Evolutionary conservation across 2,888 invertebrate species (phyloP), one percentile per base, ranked within the genome.

Genomic region (Augiades crinisus): DNA sequence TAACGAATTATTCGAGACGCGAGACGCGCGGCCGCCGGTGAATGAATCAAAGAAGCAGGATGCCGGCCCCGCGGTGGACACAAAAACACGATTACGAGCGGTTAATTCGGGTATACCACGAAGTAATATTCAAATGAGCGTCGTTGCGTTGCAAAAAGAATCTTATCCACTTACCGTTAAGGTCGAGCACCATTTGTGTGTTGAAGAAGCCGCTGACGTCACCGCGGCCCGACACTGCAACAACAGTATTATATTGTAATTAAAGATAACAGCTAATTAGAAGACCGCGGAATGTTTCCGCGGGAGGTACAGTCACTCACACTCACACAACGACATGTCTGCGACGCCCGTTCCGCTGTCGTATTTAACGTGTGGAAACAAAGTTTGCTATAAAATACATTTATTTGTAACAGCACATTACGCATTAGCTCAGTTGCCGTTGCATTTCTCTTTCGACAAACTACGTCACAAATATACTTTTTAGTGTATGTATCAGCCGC

Each of bases 181-280:
- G 84, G 78, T 88, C 87, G 75, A 88, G 79, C 74, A 87, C 79
- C 88, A 88, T 86, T 75, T 87, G 88, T 59, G 88, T 86, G 72
- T 86, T 82, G 84, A 84, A 87, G 76, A 69, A 88, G 70, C 79
- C 78, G 78, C 75, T 78, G 75, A 86, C 85, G 85, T 86, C 86
- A 67, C 84, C 84, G 75, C 86, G 88, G 62, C 81, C 83, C 71
- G 88, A 75, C 72, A 84, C 88, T 88, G 87, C 62, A 85, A 87
- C 80, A 81, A 76, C 12, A 30, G 12, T 59, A 64, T 64, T 62
- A 65, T 62, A 63, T 68, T 68, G 65, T 69, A 62, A 66, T 67
- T 63, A 65, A 58, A 62, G 60, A 57, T 58, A 63, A 13, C 24
- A 43, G 41, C 22, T 22, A 34, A 53, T 49, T 38, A 56, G 37